Conservation (phyloP, 2,888 invertebrate species). For the Vesta saturnalis region DNA sequence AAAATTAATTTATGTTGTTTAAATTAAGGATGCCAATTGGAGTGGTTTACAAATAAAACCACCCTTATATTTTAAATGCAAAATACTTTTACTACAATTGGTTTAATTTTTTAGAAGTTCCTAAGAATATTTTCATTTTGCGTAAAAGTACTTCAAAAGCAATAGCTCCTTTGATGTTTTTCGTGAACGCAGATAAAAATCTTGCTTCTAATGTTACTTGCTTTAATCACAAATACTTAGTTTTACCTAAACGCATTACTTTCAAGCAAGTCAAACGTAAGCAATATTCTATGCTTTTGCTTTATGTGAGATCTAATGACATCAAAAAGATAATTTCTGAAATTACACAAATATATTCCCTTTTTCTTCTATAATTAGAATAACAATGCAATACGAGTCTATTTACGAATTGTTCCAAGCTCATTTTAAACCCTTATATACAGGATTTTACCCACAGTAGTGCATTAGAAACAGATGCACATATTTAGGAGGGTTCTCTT, state of each 20-base stretch:
- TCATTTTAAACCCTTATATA: constrained; percentile 27
- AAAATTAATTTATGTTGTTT: background rate
- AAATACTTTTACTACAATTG: background rate
- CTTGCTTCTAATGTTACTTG: constrained; percentile 2
- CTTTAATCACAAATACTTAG: background rate
- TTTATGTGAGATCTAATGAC: too few species aligned
- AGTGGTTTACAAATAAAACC: background rate
- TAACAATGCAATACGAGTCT: background rate
- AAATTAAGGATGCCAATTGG: background rate
- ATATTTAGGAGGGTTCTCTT: constrained; percentile 33
- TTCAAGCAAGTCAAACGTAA: background rate
- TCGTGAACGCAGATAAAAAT: constrained; percentile 7
- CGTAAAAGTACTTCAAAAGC: constrained; percentile 10
- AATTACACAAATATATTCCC: too few species aligned
- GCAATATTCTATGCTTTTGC: background rate
- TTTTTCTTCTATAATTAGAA: background rate
- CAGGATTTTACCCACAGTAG: constrained; percentile 19
- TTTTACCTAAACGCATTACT: background rate
- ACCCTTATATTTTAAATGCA: background rate
- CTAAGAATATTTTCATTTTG: constrained; percentile 5
- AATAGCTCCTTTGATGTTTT: background rate
- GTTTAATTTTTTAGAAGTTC: background rate
- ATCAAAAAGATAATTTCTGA: too few species aligned
- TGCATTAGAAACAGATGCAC: constrained; percentile 39
- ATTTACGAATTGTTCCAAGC: constrained; percentile 17